phyloP scores from a whole-genome alignment of 2,797 vertebrate species.

The Argya squamiceps region DNA sequence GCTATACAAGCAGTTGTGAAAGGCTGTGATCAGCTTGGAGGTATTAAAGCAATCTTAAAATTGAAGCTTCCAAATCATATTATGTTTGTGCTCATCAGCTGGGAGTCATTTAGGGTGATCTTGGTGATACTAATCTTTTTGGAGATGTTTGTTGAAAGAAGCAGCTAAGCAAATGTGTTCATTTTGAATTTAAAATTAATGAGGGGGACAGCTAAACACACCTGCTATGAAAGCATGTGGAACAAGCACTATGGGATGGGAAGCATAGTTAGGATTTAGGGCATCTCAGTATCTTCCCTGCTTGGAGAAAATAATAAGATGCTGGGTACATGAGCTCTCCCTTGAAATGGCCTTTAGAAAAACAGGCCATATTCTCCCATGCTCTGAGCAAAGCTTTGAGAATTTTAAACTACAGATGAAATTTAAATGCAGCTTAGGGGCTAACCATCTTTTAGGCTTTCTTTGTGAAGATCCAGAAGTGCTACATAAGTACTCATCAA shows the following conservation, averaged over 20 bases:
- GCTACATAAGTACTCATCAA: neutral
- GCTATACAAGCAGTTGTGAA: neutral
- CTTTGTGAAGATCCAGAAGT: neutral
- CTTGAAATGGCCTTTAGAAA: neutral
- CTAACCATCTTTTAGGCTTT: neutral
- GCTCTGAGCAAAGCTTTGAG: neutral
- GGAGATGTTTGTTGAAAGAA: neutral
- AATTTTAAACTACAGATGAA: neutral
- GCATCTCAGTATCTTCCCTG: neutral
- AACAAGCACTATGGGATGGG: neutral
- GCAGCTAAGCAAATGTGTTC: neutral
- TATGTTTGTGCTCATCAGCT: neutral
- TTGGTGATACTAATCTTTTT: neutral
- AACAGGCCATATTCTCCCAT: neutral
- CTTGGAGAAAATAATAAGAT: neutral
- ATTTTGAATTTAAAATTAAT: neutral
- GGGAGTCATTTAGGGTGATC: neutral
- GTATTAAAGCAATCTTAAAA: constrained; percentile 12
- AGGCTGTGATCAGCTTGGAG: neutral
- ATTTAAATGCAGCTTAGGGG: neutral
- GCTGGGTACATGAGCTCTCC: neutral
- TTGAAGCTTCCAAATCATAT: neutral
- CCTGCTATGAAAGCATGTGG: neutral
- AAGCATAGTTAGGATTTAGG: neutral
- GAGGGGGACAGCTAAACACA: neutral